Evolutionary conservation across 2,113 vertebrate species (phyloP).

Genomic region (Neogobius melanostomus): DNA sequence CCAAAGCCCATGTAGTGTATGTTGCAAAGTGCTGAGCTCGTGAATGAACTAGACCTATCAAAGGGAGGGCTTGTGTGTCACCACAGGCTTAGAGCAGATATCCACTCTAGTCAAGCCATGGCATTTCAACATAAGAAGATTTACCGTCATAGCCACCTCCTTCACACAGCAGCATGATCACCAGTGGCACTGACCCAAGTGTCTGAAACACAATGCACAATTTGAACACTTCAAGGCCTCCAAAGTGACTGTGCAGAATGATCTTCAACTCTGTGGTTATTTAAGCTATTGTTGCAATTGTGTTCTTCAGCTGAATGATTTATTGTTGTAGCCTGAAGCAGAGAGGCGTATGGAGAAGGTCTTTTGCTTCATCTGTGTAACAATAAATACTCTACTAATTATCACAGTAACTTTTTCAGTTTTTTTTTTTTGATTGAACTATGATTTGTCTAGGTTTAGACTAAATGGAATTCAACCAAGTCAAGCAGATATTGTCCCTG

Average conservation of each 20-base stretch:
- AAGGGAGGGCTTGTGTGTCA: neutral
- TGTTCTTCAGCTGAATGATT: neutral
- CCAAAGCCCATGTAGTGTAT: neutral
- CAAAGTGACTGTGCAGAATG: neutral
- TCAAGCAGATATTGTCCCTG: too few species aligned
- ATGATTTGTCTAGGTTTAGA: too few species aligned
- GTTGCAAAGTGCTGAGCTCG: neutral
- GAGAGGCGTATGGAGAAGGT: neutral
- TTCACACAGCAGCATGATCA: too few species aligned
- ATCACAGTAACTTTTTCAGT: too few species aligned
- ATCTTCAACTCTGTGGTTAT: neutral
- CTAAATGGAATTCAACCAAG: too few species aligned
- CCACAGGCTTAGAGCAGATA: neutral
- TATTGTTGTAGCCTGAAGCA: neutral
- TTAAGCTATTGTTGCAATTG: neutral
- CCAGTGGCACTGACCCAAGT: too few species aligned
- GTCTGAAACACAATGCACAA: too few species aligned
- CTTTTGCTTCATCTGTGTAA: neutral
- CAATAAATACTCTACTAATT: too few species aligned
- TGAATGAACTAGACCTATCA: neutral
- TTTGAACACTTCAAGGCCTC: neutral
- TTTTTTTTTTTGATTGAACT: too few species aligned
- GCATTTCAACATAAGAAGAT: neutral
- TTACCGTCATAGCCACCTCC: neutral
- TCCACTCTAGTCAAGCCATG: too few species aligned